Evolutionary conservation across 1,140 invertebrate species (phyloP).

Genomic region (Dufourea novaeangliae): DNA sequence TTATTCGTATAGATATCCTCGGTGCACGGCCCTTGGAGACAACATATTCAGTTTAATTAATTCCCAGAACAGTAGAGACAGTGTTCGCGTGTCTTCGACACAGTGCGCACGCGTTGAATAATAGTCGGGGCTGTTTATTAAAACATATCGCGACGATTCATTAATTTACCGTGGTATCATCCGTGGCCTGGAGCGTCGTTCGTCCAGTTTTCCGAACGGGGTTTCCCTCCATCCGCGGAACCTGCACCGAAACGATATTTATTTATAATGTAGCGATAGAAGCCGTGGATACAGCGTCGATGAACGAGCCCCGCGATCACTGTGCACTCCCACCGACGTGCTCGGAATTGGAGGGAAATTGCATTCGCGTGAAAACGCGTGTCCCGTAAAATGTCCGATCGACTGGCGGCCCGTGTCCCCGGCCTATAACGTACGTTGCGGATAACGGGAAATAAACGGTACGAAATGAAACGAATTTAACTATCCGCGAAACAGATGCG

Average conservation of each 20-base stretch:
- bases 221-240: background rate
- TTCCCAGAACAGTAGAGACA: slow-evolving; percentile 21
- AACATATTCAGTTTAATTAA: slow-evolving; percentile 62
- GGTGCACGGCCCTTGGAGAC: slow-evolving; percentile 37
- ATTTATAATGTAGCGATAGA: background rate
- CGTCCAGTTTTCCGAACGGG: background rate
- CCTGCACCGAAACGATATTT: slow-evolving; percentile 1
- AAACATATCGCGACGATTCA: background rate
- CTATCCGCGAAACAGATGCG: slow-evolving; percentile 19
- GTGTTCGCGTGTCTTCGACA: background rate
- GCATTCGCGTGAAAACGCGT: slow-evolving; percentile 50
- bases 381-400: slow-evolving; percentile 26
- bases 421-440: slow-evolving; percentile 24
- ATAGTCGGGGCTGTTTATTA: background rate
- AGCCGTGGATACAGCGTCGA: no score
- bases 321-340: background rate
- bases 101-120: background rate
- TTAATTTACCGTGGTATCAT: background rate
- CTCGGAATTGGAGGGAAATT: slow-evolving; percentile 40
- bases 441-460: slow-evolving; percentile 53
- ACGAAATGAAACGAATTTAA: slow-evolving; percentile 57
- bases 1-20: slow-evolving; percentile 50
- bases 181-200: background rate
- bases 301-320: background rate
- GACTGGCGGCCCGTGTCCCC: background rate